Base-by-base conservation (phyloP, 2,113 vertebrate species). In the Canis aureus region DNA sequence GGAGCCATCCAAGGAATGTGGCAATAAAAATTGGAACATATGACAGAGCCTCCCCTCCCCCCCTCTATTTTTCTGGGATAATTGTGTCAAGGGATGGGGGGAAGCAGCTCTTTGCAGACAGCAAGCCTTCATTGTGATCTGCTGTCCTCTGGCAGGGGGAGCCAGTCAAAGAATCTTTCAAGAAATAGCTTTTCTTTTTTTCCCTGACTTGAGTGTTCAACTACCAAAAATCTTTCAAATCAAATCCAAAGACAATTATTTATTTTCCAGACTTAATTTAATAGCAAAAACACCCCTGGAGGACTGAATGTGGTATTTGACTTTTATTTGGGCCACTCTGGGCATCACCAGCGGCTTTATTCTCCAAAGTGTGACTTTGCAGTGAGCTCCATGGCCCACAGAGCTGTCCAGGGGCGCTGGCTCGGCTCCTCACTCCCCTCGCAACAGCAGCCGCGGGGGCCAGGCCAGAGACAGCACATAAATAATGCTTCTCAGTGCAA, bases 1-100 rank as follows among this genome's bases (percentile, higher is more conserved):
- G 98, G 98, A 98, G 95, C 97, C 97, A 98, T 99, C 99, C 97
- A 98, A 98, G 99, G 99, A 99, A 99, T 99, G 98, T 92, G 97
- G 98, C 60, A 98, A 97, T 98, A 98, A 98, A 98, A 98, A 98
- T 62, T 95, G 97, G 98, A 99, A 96, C 87, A 86, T 97, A 95
- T 86, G 94, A 99, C 62, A 76, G 89, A 96, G 82, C 73, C 95
- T 66, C 97, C 90, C 97, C 91, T 95, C 97, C 98, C 67, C 66
- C 60, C 96, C 66, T 81, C 94, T 96, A 96, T 98, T 95, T 98
- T 97, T 97, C 96, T 89, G 89, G 96, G 49, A 97, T 90, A 94
- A 98, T 87, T 97, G 96, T 96, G 97, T 98, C 95, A 81, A 96
- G 95, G 67, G 83, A 43, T 43, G 62, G 74, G 86, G 92, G 87